Evolutionary conservation across 2,797 vertebrate species (phyloP), one percentile per base, ranked within the genome.

Genomic region (Sebastes kiyomatsui): DNA sequence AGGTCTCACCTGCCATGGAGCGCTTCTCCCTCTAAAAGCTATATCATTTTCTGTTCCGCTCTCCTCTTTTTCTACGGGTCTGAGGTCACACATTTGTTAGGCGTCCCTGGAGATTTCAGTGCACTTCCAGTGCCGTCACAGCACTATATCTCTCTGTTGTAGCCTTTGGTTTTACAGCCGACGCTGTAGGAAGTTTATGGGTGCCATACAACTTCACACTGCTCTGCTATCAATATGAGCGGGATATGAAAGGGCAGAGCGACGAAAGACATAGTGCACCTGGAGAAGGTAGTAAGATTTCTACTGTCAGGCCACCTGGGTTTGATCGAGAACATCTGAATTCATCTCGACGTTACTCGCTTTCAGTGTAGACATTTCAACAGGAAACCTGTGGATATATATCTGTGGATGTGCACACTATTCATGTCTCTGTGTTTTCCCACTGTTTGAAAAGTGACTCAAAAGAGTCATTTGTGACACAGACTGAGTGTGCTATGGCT

Each of bases 1-100:
- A 72, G 82, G 84, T 87, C 86, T 92, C 87, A 92, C 81, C 87
- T 89, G 88, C 76, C 85, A 89, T 72, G 59, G 65, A 80, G 42
- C 4, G 18, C 65, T 73, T 87, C 79, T 80, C 75, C 80, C 79
- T 83, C n/a, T 6, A 85, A 91, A 88, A 90, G 88, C 90, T 66
- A 58, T 77, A 93, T 90, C 67, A 82, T 88, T 89, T 92, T 90
- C 75, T 84, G 69, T 85, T 84, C 76, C 33, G 14, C 80, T 88
- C 79, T 46, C 65, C 77, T 77, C 79, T 85, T 88, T 88, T 81
- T 80, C 86, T 54, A 1, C 2, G 46, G 88, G 85, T 88, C 88
- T 88, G 84, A 92, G 91, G 87, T 93, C 86, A 89, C 85, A 86
- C 79, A 87, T 92, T 91, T 88, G 81, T 89, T 75, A 77, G 79